A percentile compares a stretch with the other conserved stretches of the same genome.
These are phyloP conservation scores for Eilema caniola DNA, from an alignment of 2,888 invertebrate genomes.

Conservation along the genomic window DNA sequence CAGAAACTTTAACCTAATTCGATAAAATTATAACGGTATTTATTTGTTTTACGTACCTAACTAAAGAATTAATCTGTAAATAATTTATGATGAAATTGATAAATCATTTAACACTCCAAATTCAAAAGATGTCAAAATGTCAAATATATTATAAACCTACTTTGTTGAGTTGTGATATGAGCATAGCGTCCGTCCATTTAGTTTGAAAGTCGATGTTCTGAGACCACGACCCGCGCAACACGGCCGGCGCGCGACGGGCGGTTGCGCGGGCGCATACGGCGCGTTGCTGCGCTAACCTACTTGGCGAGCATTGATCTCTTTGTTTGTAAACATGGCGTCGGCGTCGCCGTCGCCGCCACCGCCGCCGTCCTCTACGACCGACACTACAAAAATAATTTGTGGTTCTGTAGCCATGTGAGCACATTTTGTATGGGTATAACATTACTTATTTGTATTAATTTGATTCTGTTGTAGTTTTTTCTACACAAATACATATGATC, in stretches of 20 bases:
- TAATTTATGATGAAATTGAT: slow-evolving; percentile 12
- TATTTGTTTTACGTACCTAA: slow-evolving; percentile 26
- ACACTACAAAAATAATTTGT: slow-evolving; percentile 42
- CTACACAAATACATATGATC: neutral
- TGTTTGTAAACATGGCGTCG: slow-evolving; percentile 86
- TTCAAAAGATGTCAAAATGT: neutral
- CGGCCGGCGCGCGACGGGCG: slow-evolving; percentile 60
- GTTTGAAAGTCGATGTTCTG: slow-evolving; percentile 45
- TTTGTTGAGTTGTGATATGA: neutral
- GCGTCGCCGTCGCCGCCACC: slow-evolving; percentile 54
- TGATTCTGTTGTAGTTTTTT: slow-evolving; percentile 29
- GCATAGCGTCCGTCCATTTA: slow-evolving; percentile 20
- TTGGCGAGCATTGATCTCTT: slow-evolving; percentile 85
- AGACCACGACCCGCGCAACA: slow-evolving; percentile 85
- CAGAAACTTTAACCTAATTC: slow-evolving; percentile 58
- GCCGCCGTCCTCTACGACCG: slow-evolving; percentile 56
- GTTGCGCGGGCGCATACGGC: slow-evolving; percentile 59
- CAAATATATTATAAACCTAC: neutral
- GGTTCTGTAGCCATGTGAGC: slow-evolving; percentile 47
- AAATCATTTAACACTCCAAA: slow-evolving; percentile 17
- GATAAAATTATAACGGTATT: slow-evolving; percentile 22
- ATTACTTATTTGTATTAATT: slow-evolving; percentile 28
- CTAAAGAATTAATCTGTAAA: slow-evolving; percentile 26
- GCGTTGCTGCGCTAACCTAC: slow-evolving; percentile 81
- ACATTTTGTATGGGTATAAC: slow-evolving; percentile 28